Conservation (phyloP, 2,797 vertebrate species). For the Hirundo rustica region DNA sequence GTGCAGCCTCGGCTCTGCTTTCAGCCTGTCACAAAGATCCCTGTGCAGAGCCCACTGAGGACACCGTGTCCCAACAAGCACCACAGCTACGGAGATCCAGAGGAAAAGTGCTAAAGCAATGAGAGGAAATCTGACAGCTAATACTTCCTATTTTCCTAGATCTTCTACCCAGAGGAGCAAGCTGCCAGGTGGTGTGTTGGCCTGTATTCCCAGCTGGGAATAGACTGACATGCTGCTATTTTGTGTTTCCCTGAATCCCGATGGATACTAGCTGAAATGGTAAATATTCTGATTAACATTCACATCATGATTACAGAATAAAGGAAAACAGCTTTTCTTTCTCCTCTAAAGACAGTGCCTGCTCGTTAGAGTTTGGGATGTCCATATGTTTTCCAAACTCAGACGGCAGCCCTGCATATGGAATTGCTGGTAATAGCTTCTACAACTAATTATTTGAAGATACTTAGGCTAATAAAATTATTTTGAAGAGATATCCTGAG, state of each 20-base stretch:
- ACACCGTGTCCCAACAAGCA: neutral
- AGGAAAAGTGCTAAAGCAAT: neutral
- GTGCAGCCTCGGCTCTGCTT: neutral
- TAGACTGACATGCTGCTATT: neutral
- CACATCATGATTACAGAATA: neutral
- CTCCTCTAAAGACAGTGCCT: neutral
- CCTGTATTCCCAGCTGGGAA: neutral
- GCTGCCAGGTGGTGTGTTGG: neutral
- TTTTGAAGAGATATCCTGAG: neutral
- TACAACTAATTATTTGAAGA: neutral
- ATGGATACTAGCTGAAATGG: neutral
- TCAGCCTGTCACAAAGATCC: neutral
- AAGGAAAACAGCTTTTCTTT: neutral
- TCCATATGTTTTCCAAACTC: neutral
- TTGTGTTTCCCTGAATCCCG: neutral
- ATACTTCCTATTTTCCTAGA: neutral
- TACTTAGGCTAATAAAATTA: neutral
- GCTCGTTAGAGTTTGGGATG: constrained; percentile 4
- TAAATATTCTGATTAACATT: neutral
- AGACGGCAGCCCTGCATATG: neutral
- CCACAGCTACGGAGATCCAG: neutral
- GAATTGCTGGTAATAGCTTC: neutral
- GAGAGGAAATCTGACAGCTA: neutral
- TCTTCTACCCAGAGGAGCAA: neutral
- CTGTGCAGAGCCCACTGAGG: neutral